phyloP scores from a whole-genome alignment of 2,888 invertebrate species.

The Agrilus mali region DNA sequence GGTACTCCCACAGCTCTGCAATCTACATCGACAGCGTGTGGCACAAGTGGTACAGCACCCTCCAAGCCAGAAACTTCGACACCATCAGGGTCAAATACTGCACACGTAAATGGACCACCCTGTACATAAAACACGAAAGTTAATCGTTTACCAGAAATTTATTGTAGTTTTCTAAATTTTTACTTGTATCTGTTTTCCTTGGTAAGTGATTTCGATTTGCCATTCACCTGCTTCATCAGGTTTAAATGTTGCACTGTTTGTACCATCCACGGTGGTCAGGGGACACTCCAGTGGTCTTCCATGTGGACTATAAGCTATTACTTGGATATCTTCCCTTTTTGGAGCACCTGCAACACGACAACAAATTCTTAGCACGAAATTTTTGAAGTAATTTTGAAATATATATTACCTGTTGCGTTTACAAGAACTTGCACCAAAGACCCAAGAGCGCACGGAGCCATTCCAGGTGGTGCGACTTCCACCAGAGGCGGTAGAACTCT shows the following conservation, averaged over 20 bases:
- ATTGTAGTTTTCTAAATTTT: not conserved
- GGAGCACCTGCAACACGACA: constrained; percentile 47
- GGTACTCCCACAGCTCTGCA: constrained; percentile 66
- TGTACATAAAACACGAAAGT: constrained; percentile 29
- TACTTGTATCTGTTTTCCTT: constrained; percentile 83
- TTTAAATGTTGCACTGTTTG: constrained; percentile 91
- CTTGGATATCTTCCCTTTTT: constrained; percentile 71
- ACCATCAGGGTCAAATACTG: constrained; percentile 88
- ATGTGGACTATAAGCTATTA: constrained; percentile 85
- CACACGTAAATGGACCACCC: constrained; percentile 93
- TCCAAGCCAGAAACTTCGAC: constrained; percentile 72
- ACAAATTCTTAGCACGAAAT: too few relatives aligned
- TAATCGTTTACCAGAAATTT: too few relatives aligned
- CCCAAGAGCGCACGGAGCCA: constrained; percentile 91
- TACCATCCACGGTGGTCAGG: constrained; percentile 74
- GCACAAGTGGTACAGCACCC: constrained; percentile 71
- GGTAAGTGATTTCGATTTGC: constrained; percentile 92
- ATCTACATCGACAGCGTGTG: constrained; percentile 70
- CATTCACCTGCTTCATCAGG: constrained; percentile 96
- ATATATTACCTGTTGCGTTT: constrained; percentile 58
- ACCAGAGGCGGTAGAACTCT: constrained; percentile 77
- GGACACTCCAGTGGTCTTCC: constrained; percentile 72
- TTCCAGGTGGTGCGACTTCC: constrained; percentile 80
- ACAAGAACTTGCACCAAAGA: constrained; percentile 91
- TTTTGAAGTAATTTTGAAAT: too few relatives aligned